Evolutionary conservation across 2,113 vertebrate genomes (phyloP).

Genomic region (Coracopsis vasa): DNA sequence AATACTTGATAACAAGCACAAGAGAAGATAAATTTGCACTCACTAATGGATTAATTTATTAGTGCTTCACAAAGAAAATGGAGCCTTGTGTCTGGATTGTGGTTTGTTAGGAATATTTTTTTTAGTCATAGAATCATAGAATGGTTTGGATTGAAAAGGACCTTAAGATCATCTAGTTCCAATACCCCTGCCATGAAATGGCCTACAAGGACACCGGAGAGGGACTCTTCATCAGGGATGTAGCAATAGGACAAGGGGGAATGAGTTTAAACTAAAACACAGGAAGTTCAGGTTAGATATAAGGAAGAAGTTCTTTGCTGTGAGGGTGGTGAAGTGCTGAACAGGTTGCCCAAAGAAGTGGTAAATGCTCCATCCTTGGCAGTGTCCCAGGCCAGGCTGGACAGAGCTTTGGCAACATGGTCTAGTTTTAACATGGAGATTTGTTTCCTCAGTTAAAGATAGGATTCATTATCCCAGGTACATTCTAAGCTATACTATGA

Average conservation of each 20-base stretch:
- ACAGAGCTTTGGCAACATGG: background rate
- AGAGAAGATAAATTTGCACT: constrained; percentile 26
- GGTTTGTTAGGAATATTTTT: background rate
- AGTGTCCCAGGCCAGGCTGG: background rate
- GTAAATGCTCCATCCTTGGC: background rate
- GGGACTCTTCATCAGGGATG: background rate
- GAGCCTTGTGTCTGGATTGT: background rate
- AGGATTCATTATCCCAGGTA: background rate
- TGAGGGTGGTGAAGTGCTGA: background rate
- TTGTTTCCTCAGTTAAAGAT: constrained; percentile 35
- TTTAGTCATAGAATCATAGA: background rate
- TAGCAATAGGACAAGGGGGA: background rate
- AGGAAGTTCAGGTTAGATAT: background rate
- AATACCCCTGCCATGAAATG: background rate
- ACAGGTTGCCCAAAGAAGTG: background rate
- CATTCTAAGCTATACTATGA: background rate
- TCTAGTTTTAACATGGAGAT: background rate
- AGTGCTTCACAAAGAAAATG: background rate
- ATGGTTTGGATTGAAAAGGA: background rate
- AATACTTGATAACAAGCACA: constrained; percentile 46
- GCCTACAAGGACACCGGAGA: background rate
- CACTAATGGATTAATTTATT: constrained; percentile 66
- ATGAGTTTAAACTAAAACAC: background rate
- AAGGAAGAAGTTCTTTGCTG: background rate
- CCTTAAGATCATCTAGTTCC: background rate